Evolutionary conservation across 2,888 invertebrate genomes (phyloP), one percentile per base, ranked within the genome.

Genomic region (Eucriotettix oculatus): DNA sequence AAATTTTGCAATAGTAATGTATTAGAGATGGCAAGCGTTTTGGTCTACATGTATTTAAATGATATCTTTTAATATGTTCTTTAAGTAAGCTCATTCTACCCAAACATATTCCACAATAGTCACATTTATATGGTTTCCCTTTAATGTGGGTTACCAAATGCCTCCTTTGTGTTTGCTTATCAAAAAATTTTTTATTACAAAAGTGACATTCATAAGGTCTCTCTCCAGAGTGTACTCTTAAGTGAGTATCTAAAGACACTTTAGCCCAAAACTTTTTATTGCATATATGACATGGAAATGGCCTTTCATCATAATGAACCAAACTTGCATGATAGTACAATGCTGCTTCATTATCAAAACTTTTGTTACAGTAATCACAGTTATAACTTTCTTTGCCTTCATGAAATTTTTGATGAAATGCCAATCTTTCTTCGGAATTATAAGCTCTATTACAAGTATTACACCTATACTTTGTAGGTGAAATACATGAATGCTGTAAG

Each of bases 1-100:
- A 65, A 10, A 59, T 59, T 55, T 63, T 63, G 54, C 65, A 65
- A 42, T 58, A 56, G 42, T 65, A 65, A 40, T 65, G 64, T 42
- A 65, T 65, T 14, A 65, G 59, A 11, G 65, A 65, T 10, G 63
- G 64, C 10, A 60, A 60, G 7, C 64, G 61, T 48, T 58, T 62
- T 11, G 58, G 54, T 17, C 16, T 52, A 57, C 58, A 52, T 1
- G 55, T 44, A 1, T 52, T 56, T 17, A 42, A 42, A 57, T 64
- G 64, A 16, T 63, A 59, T 10, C 48, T 59, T 16, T 42, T 56
- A 16, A 64, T 54, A 48, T 64, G 64, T 12, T 62, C 59, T 41
- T 58, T 59, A 41, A 63, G 60, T 52, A 60, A 48, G 41, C 62
- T 58, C 40, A 59, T 59, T 42, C 63, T 58, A 10, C 60, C 58